Conservation (phyloP, 1,140 invertebrate species). For the honey bee (Apis mellifera) region DNA sequence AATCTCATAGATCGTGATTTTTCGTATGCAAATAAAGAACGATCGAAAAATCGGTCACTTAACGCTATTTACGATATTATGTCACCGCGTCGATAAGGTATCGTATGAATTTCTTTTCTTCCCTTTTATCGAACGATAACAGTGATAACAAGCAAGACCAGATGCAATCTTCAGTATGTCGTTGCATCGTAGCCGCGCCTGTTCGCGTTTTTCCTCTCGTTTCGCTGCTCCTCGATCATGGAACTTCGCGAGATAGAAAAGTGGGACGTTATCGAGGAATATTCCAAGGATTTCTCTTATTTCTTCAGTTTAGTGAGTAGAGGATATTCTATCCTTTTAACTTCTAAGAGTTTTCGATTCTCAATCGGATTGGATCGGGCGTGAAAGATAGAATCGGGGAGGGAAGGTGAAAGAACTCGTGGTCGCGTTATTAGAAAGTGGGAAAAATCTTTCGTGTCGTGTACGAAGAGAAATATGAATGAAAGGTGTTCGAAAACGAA, state of each 20-base stretch:
- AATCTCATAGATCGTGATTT: no score
- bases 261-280: slow-evolving; percentile 69
- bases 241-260: slow-evolving; percentile 58
- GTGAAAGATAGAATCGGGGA: not conserved
- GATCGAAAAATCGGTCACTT: not conserved
- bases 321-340: not conserved
- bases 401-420: no score
- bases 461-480: no score
- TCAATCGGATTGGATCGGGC: not conserved
- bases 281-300: slow-evolving; percentile 56
- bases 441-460: no score
- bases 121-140: slow-evolving; percentile 57
- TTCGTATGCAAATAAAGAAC: not conserved
- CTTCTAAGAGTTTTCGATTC: not conserved
- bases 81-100: slow-evolving; percentile 7
- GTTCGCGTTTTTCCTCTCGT: not conserved
- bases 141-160: slow-evolving; percentile 41
- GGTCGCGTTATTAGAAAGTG: no score
- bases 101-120: slow-evolving; percentile 38
- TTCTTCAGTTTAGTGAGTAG: slow-evolving; percentile 62
- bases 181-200: not conserved
- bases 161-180: slow-evolving; percentile 28
- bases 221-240: slow-evolving; percentile 47
- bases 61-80: not conserved
- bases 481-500: no score